Evolutionary conservation across 2,797 vertebrate species (phyloP).

Genomic region (Hippocampus kuda): DNA sequence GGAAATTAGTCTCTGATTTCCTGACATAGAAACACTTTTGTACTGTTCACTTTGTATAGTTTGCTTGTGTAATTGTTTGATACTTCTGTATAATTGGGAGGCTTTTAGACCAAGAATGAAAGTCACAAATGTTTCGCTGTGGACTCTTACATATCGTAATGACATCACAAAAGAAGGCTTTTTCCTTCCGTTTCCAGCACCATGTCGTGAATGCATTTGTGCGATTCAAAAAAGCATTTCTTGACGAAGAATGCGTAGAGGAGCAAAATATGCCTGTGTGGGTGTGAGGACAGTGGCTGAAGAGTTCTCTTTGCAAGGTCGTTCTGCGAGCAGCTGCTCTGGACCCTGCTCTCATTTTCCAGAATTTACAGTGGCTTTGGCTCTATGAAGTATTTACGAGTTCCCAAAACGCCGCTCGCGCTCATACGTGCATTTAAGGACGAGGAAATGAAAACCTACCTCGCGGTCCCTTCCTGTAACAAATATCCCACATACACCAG

Average conservation of each 20-base stretch:
- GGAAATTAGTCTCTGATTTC: conserved; percentile 23
- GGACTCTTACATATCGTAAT: conserved; percentile 37
- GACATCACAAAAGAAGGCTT: conserved; percentile 41
- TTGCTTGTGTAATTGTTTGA: conserved; percentile 14
- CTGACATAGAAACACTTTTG: conserved; percentile 10
- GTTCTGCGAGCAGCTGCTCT: conserved; percentile 60
- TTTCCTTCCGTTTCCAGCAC: conserved; percentile 30
- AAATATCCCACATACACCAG: conserved; percentile 37
- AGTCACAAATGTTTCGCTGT: conserved; percentile 40
- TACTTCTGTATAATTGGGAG: conserved; percentile 19
- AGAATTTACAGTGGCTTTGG: conserved; percentile 71
- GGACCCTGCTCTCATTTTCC: conserved; percentile 58
- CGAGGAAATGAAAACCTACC: conserved; percentile 46
- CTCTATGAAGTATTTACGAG: conserved; percentile 73
- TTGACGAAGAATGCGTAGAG: neutral
- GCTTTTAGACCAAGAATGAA: conserved; percentile 27
- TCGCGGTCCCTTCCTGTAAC: conserved; percentile 39
- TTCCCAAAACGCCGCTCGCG: conserved; percentile 60
- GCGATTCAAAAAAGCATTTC: conserved; percentile 30
- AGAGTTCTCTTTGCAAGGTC: conserved; percentile 37
- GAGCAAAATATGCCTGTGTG: conserved; percentile 5
- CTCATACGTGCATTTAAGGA: conserved; percentile 51
- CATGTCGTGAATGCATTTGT: neutral
- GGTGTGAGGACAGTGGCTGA: conserved; percentile 14
- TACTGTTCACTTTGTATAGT: neutral